A percentile compares a stretch with the other conserved stretches of the same genome.
These are phyloP conservation scores for Aspidiotus rigidus DNA, from an alignment of 2,888 invertebrate species.

Conservation along the genomic window DNA sequence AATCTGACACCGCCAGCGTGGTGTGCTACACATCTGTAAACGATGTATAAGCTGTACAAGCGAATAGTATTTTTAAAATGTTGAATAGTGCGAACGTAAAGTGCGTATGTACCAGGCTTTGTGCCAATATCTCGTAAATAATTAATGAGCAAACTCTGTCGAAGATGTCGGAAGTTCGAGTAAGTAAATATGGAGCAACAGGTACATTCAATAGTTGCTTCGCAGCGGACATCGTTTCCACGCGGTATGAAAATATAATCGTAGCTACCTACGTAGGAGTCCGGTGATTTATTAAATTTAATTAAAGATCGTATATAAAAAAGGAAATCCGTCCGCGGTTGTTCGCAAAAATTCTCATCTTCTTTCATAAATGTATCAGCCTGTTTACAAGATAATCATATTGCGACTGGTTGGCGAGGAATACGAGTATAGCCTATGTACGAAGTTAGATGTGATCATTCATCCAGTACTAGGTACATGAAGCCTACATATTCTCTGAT, in stretches of 20 bases:
- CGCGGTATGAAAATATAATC: background rate
- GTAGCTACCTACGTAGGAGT: background rate
- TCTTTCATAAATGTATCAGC: too few relatives aligned
- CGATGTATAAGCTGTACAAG: background rate
- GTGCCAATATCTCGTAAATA: slow-evolving; percentile 6
- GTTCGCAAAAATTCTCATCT: too few relatives aligned
- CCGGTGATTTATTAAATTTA: slow-evolving; percentile 9
- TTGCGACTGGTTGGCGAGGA: too few relatives aligned
- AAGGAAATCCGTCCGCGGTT: too few relatives aligned
- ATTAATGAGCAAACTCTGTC: slow-evolving; percentile 9
- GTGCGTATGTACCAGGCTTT: slow-evolving; percentile 4
- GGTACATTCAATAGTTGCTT: background rate
- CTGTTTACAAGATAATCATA: too few relatives aligned
- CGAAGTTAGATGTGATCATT: too few relatives aligned
- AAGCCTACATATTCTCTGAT: too few relatives aligned
- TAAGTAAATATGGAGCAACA: slow-evolving; percentile 1
- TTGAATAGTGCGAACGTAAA: background rate
- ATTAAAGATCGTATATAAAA: slow-evolving; percentile 4
- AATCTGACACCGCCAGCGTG: too few relatives aligned
- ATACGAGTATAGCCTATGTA: too few relatives aligned
- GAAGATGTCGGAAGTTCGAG: background rate
- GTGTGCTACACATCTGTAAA: too few relatives aligned
- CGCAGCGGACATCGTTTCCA: too few relatives aligned
- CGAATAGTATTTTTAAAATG: background rate
- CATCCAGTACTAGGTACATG: too few relatives aligned